These are phyloP conservation scores for Brienomyrus longianalis DNA, from an alignment of 2,113 vertebrate genomes.

Conservation along the genomic window DNA sequence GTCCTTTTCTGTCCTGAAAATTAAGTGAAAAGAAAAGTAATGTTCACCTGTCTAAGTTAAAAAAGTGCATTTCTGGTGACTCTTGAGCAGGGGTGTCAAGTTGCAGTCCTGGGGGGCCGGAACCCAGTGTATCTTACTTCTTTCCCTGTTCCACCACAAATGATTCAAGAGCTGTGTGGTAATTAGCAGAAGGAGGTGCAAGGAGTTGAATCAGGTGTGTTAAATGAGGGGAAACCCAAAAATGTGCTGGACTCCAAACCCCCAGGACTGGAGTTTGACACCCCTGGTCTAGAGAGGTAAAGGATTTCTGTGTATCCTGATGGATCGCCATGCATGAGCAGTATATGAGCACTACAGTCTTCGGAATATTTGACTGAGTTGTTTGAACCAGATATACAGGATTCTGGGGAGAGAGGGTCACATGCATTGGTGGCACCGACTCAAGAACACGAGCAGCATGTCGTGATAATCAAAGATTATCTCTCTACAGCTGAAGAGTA, in stretches of 20 bases:
- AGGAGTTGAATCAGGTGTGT: no score
- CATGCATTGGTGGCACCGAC: background rate
- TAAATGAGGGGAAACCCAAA: no score
- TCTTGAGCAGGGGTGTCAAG: background rate
- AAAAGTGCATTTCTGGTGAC: background rate
- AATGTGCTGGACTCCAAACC: no score
- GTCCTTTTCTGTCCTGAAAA: background rate
- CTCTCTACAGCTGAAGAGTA: background rate
- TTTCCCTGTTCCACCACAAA: no score
- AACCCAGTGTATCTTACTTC: no score
- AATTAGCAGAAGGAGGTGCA: no score
- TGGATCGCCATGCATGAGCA: background rate
- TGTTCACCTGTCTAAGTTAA: background rate
- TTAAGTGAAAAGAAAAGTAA: background rate
- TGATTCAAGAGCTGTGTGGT: no score
- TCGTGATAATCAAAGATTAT: background rate
- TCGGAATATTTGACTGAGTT: background rate
- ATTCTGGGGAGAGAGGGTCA: background rate
- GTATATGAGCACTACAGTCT: background rate
- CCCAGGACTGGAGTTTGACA: no score
- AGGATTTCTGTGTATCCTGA: background rate
- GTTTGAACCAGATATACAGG: background rate
- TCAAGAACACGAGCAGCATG: background rate
- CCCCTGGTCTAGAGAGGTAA: background rate
- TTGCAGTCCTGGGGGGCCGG: no score